A percentile compares a stretch with the other conserved stretches of the same genome.
Evolutionary conservation across 92 coral and sea anemone species (phyloP).

Genomic region (Epizoanthus scotinus): DNA sequence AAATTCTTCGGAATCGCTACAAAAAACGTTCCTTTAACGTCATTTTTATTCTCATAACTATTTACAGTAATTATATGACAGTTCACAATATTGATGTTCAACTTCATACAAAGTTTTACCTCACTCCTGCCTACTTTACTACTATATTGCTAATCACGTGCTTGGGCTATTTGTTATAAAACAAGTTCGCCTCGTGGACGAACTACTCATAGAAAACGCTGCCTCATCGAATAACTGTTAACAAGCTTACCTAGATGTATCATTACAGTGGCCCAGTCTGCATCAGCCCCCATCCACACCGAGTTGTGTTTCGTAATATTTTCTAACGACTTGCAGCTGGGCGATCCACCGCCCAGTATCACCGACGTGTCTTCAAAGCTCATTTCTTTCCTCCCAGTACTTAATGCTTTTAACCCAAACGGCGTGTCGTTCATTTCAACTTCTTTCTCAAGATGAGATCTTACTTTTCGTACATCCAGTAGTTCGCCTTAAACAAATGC

Average conservation of each 20-base stretch:
- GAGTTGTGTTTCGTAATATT: slow-evolving; percentile 87
- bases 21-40: too few relatives aligned
- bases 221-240: too few relatives aligned
- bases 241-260: slow-evolving; percentile 64
- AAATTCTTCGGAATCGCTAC: too few relatives aligned
- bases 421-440: slow-evolving; percentile 71
- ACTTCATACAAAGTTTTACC: too few relatives aligned
- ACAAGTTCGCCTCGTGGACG: too few relatives aligned
- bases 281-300: slow-evolving; percentile 92
- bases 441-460: slow-evolving; percentile 71
- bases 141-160: too few relatives aligned
- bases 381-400: slow-evolving; percentile 54
- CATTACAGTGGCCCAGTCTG: slow-evolving; percentile 81
- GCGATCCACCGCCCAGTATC: slow-evolving; percentile 61
- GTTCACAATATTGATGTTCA: too few relatives aligned
- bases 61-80: too few relatives aligned
- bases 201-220: too few relatives aligned
- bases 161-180: too few relatives aligned
- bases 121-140: too few relatives aligned
- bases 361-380: slow-evolving; percentile 77
- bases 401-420: slow-evolving; percentile 71
- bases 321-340: slow-evolving; percentile 86
- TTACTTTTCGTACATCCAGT: slow-evolving; percentile 64
- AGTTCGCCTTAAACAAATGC: slow-evolving; percentile 49
- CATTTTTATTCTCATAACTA: too few relatives aligned